Evolutionary conservation across 2,888 invertebrate genomes (phyloP).

Genomic region (Trileptium ribeirensis): DNA sequence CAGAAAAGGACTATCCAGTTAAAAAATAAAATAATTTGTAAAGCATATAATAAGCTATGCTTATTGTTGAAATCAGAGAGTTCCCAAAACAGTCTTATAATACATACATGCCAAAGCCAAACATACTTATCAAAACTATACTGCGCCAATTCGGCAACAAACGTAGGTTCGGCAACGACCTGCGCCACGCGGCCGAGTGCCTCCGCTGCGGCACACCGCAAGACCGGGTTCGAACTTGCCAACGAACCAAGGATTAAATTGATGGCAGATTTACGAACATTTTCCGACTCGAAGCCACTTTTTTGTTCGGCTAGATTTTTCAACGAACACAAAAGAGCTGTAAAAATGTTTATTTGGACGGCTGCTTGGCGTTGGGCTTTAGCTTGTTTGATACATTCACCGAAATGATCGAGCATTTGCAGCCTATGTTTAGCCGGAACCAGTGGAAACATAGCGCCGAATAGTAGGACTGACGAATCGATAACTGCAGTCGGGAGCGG

Average conservation of each 20-base stretch:
- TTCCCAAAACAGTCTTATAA: too few relatives aligned
- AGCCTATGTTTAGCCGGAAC: conserved; percentile 91
- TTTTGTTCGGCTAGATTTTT: conserved; percentile 80
- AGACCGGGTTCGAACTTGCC: conserved; percentile 56
- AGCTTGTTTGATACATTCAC: conserved; percentile 79
- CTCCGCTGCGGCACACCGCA: conserved; percentile 89
- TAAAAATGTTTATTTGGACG: conserved; percentile 89
- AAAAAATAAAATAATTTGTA: too few relatives aligned
- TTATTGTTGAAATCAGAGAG: too few relatives aligned
- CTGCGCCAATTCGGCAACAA: conserved; percentile 80
- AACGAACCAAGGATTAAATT: conserved; percentile 66
- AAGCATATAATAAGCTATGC: too few relatives aligned
- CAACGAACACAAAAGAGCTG: conserved; percentile 79
- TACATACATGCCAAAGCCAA: neutral
- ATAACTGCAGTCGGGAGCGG: conserved; percentile 93
- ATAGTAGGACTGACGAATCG: conserved; percentile 82
- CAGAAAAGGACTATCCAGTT: too few relatives aligned
- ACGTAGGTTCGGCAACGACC: conserved; percentile 74
- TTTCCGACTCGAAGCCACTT: conserved; percentile 72
- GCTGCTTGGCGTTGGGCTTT: conserved; percentile 88
- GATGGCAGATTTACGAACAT: conserved; percentile 69
- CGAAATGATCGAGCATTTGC: conserved; percentile 94
- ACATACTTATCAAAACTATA: conserved; percentile 70
- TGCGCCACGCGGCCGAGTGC: conserved; percentile 86
- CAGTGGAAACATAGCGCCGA: conserved; percentile 85